Conservation (phyloP, 1,140 invertebrate species). For the Sitobion miscanthi region DNA sequence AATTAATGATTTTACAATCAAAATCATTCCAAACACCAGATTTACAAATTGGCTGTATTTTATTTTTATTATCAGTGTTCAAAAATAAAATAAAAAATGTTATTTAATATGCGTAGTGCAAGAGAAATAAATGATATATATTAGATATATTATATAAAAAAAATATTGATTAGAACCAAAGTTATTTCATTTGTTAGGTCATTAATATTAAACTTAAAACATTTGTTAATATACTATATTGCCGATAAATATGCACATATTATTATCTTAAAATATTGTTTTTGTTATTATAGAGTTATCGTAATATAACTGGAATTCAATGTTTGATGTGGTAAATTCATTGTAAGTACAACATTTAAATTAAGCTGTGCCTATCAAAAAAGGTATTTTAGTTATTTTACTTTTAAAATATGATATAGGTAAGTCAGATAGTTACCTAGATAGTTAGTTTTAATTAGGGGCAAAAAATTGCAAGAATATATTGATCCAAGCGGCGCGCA, state of each 20-base stretch:
- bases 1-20: no score
- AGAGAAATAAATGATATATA: no score
- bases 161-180: no score
- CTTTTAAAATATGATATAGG: not conserved
- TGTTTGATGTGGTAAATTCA: not conserved
- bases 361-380: not conserved
- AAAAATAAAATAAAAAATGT: no score
- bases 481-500: not conserved
- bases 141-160: no score
- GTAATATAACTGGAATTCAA: not conserved
- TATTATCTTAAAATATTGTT: not conserved
- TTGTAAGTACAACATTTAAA: not conserved
- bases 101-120: no score
- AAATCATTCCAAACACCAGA: no score
- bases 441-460: not conserved
- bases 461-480: not conserved
- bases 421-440: no score
- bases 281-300: not conserved
- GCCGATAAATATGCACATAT: not conserved
- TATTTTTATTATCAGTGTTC: no score
- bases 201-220: not conserved
- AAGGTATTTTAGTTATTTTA: not conserved
- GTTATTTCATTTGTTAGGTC: no score
- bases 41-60: no score
- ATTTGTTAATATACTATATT: not conserved